phyloP scores from a whole-genome alignment of 2,113 vertebrate species.

The Clinocottus analis region DNA sequence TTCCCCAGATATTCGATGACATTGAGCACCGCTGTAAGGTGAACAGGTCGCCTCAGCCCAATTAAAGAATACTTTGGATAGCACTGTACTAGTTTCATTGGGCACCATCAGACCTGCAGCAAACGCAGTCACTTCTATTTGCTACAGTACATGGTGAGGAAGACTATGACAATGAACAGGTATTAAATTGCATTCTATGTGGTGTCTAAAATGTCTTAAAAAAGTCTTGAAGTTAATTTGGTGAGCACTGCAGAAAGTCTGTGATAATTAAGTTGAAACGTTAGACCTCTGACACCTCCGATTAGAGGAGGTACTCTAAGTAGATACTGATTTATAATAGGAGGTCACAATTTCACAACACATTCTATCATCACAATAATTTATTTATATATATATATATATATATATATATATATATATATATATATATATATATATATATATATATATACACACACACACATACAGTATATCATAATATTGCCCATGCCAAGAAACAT shows the following conservation, averaged over 20 bases:
- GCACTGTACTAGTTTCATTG: background rate
- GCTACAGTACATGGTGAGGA: background rate
- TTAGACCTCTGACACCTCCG: background rate
- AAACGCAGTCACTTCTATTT: too few relatives aligned
- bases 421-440: too few relatives aligned
- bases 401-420: too few relatives aligned
- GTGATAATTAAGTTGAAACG: background rate
- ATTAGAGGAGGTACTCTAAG: background rate
- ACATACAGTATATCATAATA: background rate
- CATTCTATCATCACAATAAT: background rate
- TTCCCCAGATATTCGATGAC: constrained; percentile 22
- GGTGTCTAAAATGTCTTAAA: background rate
- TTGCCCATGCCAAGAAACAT: background rate
- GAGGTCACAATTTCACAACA: background rate
- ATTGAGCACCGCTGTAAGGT: constrained; percentile 25
- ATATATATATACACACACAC: too few relatives aligned
- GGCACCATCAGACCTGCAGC: too few relatives aligned
- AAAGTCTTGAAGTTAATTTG: too few relatives aligned
- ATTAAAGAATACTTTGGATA: constrained; percentile 38
- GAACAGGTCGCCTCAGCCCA: constrained; percentile 22
- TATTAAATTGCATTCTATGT: background rate
- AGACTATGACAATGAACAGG: background rate
- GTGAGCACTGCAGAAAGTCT: background rate
- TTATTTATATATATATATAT: too few relatives aligned
- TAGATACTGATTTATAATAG: background rate